A percentile compares a stretch with the other conserved stretches of the same genome.
phyloP scores from a whole-genome alignment of 1,140 invertebrate genomes.

The Aphelinus certus region DNA sequence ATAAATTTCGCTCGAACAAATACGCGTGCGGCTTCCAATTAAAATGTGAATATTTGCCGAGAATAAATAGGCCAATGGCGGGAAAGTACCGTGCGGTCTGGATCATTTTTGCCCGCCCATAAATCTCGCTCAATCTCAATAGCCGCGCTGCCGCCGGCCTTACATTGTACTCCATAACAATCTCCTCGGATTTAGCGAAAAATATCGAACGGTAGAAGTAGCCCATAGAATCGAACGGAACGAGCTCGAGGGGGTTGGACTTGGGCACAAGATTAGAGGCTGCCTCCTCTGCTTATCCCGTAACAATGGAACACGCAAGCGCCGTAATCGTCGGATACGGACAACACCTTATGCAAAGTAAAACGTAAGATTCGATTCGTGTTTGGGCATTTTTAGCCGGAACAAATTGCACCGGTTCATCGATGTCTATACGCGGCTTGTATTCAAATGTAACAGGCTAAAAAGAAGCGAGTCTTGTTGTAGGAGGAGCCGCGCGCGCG shows the following conservation, averaged over 20 bases:
- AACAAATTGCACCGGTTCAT: too few relatives aligned
- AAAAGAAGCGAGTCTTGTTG: too few relatives aligned
- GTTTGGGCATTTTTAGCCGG: too few relatives aligned
- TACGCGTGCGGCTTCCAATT: too few relatives aligned
- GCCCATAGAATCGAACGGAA: not conserved
- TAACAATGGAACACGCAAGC: constrained; percentile 11
- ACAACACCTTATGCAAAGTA: too few relatives aligned
- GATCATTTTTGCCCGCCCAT: constrained; percentile 8
- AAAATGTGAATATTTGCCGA: too few relatives aligned
- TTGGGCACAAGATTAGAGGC: constrained; percentile 5
- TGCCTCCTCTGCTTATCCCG: not conserved
- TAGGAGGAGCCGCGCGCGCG: too few relatives aligned
- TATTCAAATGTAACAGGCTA: too few relatives aligned
- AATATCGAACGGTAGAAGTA: not conserved
- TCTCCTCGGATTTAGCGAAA: not conserved
- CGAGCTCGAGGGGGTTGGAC: constrained; percentile 15
- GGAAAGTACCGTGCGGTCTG: constrained; percentile 13
- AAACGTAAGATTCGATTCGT: too few relatives aligned
- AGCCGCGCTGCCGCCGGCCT: not conserved
- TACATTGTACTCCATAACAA: constrained; percentile 16
- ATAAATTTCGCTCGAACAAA: too few relatives aligned
- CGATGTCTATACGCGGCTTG: too few relatives aligned
- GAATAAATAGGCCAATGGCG: not conserved
- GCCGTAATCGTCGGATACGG: not conserved
- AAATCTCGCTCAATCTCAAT: constrained; percentile 24